phyloP scores from a whole-genome alignment of 1,140 invertebrate species.

The Drosophila orena region DNA sequence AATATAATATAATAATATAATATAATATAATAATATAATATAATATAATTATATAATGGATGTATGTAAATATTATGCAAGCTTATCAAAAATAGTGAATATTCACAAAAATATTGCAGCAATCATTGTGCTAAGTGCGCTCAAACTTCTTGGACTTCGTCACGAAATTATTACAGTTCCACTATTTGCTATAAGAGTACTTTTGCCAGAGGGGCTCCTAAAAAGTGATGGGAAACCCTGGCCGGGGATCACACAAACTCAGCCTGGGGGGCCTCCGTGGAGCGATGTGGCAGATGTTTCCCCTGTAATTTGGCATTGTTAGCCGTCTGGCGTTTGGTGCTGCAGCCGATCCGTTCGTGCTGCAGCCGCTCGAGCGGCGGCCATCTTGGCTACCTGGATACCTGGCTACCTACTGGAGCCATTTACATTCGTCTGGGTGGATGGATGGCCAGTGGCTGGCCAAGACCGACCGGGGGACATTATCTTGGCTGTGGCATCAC shows the following conservation, averaged over 20 bases:
- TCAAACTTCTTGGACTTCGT: too few relatives aligned
- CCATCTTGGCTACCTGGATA: slow-evolving; percentile 78
- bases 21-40: too few relatives aligned
- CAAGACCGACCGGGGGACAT: slow-evolving; percentile 35
- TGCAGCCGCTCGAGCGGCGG: slow-evolving; percentile 27
- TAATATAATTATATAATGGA: too few relatives aligned
- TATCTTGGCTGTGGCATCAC: slow-evolving; percentile 66
- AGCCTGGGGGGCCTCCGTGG: slow-evolving; percentile 18
- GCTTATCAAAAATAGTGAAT: too few relatives aligned
- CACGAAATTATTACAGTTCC: not conserved
- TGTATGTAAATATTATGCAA: too few relatives aligned
- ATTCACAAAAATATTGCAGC: too few relatives aligned
- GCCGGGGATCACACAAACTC: slow-evolving; percentile 12
- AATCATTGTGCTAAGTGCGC: too few relatives aligned
- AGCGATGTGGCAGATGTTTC: slow-evolving; percentile 43
- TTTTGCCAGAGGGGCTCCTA: not conserved
- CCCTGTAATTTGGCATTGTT: slow-evolving; percentile 60
- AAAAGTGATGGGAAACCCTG: slow-evolving; percentile 4
- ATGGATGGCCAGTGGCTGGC: not conserved
- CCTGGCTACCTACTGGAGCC: slow-evolving; percentile 78
- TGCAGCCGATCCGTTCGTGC: slow-evolving; percentile 39
- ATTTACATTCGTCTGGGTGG: slow-evolving; percentile 65
- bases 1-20: too few relatives aligned
- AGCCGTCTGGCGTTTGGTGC: slow-evolving; percentile 31
- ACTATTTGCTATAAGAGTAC: not conserved